phyloP scores from a whole-genome alignment of 1,140 invertebrate species.

The Macrobrachium nipponense region DNA sequence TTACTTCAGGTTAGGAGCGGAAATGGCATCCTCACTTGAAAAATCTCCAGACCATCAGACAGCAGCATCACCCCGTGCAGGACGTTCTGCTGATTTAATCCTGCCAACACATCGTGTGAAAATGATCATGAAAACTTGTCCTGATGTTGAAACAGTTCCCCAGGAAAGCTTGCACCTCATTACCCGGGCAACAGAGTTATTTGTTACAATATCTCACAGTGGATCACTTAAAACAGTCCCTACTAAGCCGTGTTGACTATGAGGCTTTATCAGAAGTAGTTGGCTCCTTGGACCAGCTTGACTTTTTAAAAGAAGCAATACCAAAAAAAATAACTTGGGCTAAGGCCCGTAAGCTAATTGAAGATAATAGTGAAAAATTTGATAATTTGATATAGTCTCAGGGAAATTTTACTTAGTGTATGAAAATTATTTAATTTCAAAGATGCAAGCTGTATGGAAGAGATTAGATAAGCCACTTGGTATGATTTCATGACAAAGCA shows the following conservation, averaged over 20 bases:
- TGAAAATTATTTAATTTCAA: too few relatives aligned
- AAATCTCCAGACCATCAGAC: conserved; percentile 33
- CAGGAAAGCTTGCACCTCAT: conserved; percentile 59
- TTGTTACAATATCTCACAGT: conserved; percentile 55
- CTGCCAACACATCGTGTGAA: conserved; percentile 59
- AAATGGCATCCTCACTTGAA: conserved; percentile 51
- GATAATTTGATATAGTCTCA: conserved; percentile 32
- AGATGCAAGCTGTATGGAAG: too few relatives aligned
- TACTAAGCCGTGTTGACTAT: conserved; percentile 31
- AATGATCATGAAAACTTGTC: conserved; percentile 65
- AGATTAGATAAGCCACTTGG: too few relatives aligned
- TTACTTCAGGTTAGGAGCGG: conserved; percentile 55
- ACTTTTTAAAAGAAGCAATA: conserved; percentile 60
- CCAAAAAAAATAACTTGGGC: conserved; percentile 62
- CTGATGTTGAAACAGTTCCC: conserved; percentile 59
- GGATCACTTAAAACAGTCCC: conserved; percentile 27
- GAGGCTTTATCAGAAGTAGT: conserved; percentile 48
- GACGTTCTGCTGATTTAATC: conserved; percentile 31
- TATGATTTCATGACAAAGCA: too few relatives aligned
- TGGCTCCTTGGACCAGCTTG: conserved; percentile 38
- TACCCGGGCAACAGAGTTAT: conserved; percentile 59
- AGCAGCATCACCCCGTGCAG: conserved; percentile 18
- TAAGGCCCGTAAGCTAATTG: conserved; percentile 54
- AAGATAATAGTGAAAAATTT: conserved; percentile 44
- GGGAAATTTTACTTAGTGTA: too few relatives aligned